Conservation (phyloP, 1,140 invertebrate species). For the Lamellibrachia luymesi region DNA sequence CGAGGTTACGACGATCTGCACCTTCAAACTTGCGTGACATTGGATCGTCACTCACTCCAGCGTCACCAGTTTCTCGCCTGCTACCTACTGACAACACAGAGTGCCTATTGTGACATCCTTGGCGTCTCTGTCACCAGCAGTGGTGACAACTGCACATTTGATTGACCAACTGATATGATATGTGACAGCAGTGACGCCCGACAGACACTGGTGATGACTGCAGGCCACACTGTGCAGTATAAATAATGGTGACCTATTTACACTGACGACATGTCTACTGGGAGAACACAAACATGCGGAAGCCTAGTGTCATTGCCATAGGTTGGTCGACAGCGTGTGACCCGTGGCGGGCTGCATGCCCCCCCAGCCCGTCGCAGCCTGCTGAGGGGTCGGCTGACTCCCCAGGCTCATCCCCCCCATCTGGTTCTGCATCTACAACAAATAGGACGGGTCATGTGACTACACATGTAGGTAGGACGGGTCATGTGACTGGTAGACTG, state of each 20-base stretch:
- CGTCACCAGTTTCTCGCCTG: background rate
- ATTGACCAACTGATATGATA: background rate
- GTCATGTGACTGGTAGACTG: too few relatives aligned
- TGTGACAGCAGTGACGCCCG: background rate
- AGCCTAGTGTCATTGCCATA: slow-evolving; percentile 17
- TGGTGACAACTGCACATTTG: background rate
- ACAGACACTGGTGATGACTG: background rate
- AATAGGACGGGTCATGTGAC: background rate
- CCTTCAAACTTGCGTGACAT: background rate
- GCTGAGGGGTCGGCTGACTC: background rate
- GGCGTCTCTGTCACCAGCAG: background rate
- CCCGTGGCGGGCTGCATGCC: slow-evolving; percentile 7
- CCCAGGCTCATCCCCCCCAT: background rate
- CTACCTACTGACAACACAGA: background rate
- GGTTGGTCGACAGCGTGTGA: slow-evolving; percentile 15
- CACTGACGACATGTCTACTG: background rate
- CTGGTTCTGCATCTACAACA: slow-evolving; percentile 16
- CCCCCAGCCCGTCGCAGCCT: background rate
- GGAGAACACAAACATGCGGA: background rate
- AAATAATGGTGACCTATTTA: slow-evolving; percentile 1
- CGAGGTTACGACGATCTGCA: background rate
- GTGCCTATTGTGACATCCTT: background rate
- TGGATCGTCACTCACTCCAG: background rate
- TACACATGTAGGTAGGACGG: background rate
- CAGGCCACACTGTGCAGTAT: background rate